Percentiles rank a stretch among this genome's conserved stretches.
These are phyloP conservation scores for Chascanopsetta lugubris DNA, from an alignment of 2,113 vertebrate species.

Conservation along the genomic window DNA sequence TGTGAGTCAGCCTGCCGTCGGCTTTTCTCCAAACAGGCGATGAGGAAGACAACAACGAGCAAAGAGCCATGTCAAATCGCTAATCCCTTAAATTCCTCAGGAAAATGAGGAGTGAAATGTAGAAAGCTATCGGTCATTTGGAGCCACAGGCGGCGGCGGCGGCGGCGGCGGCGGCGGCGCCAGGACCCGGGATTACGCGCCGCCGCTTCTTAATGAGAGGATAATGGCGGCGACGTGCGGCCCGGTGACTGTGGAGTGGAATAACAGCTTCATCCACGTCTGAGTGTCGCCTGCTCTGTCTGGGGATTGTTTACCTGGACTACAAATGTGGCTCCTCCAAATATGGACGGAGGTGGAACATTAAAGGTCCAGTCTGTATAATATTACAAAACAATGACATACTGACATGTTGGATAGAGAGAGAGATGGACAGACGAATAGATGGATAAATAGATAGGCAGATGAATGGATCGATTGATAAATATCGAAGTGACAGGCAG, in stretches of 20 bases:
- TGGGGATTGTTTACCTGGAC: conserved; percentile 37
- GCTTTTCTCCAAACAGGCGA: conserved; percentile 56
- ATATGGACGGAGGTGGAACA: background rate
- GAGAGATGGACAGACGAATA: too few species aligned
- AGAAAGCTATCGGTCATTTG: conserved; percentile 54
- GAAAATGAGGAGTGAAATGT: conserved; percentile 55
- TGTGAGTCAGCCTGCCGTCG: conserved; percentile 21
- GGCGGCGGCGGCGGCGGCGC: conserved; percentile 8
- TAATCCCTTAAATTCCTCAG: conserved; percentile 74
- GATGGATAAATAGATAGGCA: too few species aligned
- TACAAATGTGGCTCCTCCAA: conserved; percentile 18
- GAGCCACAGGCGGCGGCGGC: conserved; percentile 37
- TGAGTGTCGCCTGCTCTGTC: conserved; percentile 16
- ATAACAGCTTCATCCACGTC: conserved; percentile 65
- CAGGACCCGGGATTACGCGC: conserved; percentile 61
- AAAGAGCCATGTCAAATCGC: conserved; percentile 69
- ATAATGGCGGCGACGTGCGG: conserved; percentile 65
- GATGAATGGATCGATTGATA: too few species aligned
- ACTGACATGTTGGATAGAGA: too few species aligned
- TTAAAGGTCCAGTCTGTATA: too few species aligned
- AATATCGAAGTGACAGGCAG: too few species aligned
- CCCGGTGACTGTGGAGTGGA: conserved; percentile 66
- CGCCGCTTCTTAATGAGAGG: conserved; percentile 65
- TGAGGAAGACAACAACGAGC: conserved; percentile 49
- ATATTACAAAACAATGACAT: too few species aligned